Evolutionary conservation across 2,113 vertebrate genomes (phyloP), one percentile per base, ranked within the genome.

Genomic region (Benitochromis conjunctus): DNA sequence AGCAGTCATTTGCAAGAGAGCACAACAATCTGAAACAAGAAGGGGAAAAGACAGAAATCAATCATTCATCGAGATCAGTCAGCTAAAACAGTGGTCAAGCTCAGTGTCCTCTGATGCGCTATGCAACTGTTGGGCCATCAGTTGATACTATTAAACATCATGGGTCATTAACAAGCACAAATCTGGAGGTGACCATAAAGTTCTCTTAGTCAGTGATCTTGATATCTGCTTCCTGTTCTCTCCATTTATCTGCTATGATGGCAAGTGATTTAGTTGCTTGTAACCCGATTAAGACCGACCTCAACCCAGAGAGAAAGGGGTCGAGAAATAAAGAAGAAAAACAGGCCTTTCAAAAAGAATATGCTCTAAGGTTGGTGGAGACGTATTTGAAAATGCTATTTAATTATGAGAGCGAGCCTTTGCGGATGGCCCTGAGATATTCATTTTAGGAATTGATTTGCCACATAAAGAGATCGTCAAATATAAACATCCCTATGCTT

Each of bases 371-470:
- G 87, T 82, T 56, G 71, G 48, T 74, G 13, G 60, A 89, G 84
- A 91, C 62, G 54, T 92, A 92, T 95, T 92, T 92, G 91, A 90
- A 95, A 95, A 91, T 80, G 71, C 81, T 80, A 81, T 89, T 95
- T 96, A 95, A 94, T 96, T 94, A 95, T 88, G 86, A 94, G 92
- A 90, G 88, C 88, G 94, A 95, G 93, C 86, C 89, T 94, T 93
- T 88, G 90, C 58, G 31, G 89, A 95, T 93, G 84, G 91, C 94
- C 92, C 83, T 46, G 16, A 95, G 95, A 93, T 95, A 95, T 95
- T 95, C 86, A 93, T 95, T 95, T 94, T 93, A 92, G 84, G 80
- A 95, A 94, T 95, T 95, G 90, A 95, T 96, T 95, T 90, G 86
- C 89, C 92, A 95, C 91, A 96, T 94, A 93, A 94, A 93, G 91